A percentile compares a stretch with the other conserved stretches of the same genome.
These are phyloP conservation scores for Paraplagusia blochii DNA, from an alignment of 2,113 vertebrate genomes.

Conservation along the genomic window DNA sequence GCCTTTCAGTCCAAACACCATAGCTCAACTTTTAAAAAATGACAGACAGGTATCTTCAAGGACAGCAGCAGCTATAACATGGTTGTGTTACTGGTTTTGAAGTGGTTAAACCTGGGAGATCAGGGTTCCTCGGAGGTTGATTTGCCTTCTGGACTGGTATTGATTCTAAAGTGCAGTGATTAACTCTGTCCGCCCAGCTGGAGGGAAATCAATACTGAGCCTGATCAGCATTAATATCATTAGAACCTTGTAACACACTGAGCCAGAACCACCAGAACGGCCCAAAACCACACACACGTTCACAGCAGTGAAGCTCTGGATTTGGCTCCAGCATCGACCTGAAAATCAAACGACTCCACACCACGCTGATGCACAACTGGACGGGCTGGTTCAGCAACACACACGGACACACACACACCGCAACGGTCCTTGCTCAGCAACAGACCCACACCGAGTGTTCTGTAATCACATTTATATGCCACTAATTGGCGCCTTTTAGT, in stretches of 20 bases:
- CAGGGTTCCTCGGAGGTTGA: constrained; percentile 35
- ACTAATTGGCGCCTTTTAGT: constrained; percentile 65
- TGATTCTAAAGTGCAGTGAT: constrained; percentile 53
- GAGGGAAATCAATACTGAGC: constrained; percentile 56
- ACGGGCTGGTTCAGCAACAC: constrained; percentile 34
- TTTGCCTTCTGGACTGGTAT: constrained; percentile 47
- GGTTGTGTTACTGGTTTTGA: too few relatives aligned
- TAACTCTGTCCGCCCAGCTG: constrained; percentile 49
- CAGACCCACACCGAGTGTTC: constrained; percentile 37
- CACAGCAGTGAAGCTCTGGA: constrained; percentile 59
- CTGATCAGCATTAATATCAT: constrained; percentile 64
- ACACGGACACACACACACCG: constrained; percentile 14
- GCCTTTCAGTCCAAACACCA: too few relatives aligned
- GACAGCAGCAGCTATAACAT: constrained; percentile 3
- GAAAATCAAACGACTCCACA: constrained; percentile 65
- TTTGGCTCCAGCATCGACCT: constrained; percentile 70
- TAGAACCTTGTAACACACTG: constrained; percentile 53
- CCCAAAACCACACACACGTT: constrained; percentile 15
- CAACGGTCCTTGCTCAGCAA: constrained; percentile 49
- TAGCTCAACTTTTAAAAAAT: too few relatives aligned
- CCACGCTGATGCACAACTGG: constrained; percentile 61
- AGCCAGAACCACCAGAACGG: constrained; percentile 39
- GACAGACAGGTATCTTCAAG: too few relatives aligned
- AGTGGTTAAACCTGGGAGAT: constrained; percentile 31
- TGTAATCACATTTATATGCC: constrained; percentile 60